Base-by-base conservation (phyloP, 2,797 vertebrate species). In the Lagocephalus sceleratus region DNA sequence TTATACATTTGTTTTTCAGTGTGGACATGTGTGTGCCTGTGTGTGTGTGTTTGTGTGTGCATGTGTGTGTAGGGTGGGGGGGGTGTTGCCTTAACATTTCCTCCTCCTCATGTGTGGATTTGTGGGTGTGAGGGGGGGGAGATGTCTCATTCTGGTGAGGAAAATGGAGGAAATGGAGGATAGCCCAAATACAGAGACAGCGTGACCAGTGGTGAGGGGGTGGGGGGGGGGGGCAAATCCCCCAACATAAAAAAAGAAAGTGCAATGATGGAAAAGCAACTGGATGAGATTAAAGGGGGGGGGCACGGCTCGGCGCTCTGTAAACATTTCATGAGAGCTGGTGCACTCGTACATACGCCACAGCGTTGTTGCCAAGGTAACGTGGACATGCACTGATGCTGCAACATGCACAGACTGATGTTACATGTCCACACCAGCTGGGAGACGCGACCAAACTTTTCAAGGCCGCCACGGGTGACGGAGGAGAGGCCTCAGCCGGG, bases 31-130 rank as follows among this genome's bases (percentile, higher is more conserved):
- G n/a, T n/a, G n/a, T n/a, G n/a, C n/a, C n/a, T n/a, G n/a, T n/a
- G n/a, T n/a, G n/a, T n/a, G n/a, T n/a, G n/a, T n/a, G n/a, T n/a
- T n/a, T n/a, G n/a, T n/a, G n/a, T n/a, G n/a, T n/a, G n/a, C n/a
- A n/a, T n/a, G n/a, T n/a, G n/a, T n/a, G n/a, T n/a, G n/a, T n/a
- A n/a, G n/a, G n/a, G n/a, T n/a, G n/a, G n/a, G n/a, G n/a, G n/a
- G n/a, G n/a, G n/a, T n/a, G n/a, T n/a, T n/a, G n/a, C n/a, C n/a
- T n/a, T n/a, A n/a, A n/a, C n/a, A 71, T 64, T 54, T 71, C 69
- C 62, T 65, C 73, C 73, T 76, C 71, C 69, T 71, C 67, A 72
- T 70, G 57, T 56, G 10, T 72, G 54, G 62, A 22, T n/a, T n/a
- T n/a, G 64, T 14, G 39, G 39, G 32, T 14, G 32, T 35, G 32